These are phyloP conservation scores for Acanthosepion esculentum DNA, from an alignment of 2,888 invertebrate genomes.

Conservation along the genomic window DNA sequence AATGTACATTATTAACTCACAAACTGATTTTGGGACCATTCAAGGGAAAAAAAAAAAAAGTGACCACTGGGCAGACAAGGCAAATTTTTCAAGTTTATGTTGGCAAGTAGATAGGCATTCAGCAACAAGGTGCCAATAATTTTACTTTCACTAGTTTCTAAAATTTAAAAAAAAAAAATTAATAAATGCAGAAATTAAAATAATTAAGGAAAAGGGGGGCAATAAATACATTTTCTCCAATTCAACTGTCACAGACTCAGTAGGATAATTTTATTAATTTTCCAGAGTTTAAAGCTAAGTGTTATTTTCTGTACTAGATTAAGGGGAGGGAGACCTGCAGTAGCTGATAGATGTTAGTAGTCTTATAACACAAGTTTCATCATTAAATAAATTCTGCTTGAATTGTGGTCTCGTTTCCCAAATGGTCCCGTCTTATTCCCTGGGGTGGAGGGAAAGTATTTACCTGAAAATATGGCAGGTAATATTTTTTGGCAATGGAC, in stretches of 20 bases:
- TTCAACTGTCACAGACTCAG: not conserved
- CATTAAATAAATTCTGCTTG: slow-evolving; percentile 3
- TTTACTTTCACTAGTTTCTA: not conserved
- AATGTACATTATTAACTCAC: slow-evolving; percentile 41
- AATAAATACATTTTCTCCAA: not conserved
- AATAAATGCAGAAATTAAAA: not conserved
- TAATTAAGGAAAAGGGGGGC: not conserved
- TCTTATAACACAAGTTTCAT: not conserved
- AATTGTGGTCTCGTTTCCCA: slow-evolving; percentile 10
- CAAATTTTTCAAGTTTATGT: slow-evolving; percentile 18
- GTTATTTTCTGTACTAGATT: not conserved
- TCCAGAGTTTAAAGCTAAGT: not conserved
- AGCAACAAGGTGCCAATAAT: slow-evolving; percentile 33
- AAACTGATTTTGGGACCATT: slow-evolving; percentile 41
- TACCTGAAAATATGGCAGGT: not conserved
- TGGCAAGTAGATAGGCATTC: slow-evolving; percentile 25
- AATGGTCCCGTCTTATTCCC: slow-evolving; percentile 33
- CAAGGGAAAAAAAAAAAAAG: not conserved
- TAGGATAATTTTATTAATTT: not conserved
- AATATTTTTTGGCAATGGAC: not conserved
- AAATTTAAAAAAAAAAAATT: not conserved
- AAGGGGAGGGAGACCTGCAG: not conserved
- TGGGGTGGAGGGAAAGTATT: slow-evolving; percentile 10
- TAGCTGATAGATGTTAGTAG: not conserved
- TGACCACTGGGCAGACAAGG: slow-evolving; percentile 33